Evolutionary conservation across 1,140 invertebrate species (phyloP), one percentile per base, ranked within the genome.

Genomic region (Drosophila sturtevanti): DNA sequence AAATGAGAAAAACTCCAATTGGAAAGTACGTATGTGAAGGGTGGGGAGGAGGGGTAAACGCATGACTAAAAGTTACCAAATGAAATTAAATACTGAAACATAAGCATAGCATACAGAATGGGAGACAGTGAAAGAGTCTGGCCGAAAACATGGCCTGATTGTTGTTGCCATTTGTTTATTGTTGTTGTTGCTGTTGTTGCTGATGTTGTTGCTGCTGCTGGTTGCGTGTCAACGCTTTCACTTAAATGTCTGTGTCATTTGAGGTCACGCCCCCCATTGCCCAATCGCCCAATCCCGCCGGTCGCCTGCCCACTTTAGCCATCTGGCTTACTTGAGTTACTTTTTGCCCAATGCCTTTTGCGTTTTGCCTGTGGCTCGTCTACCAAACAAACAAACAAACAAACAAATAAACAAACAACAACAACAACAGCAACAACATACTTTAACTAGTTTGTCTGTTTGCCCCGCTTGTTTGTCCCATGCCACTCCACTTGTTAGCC

Each of bases 171-270:
- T 60, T 65, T 66, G 48, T 34, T 69, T 56, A 37, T 73, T 74
- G 44, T 54, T 58, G 58, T 52, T 62, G 22, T 22, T 11, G 0
- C 64, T 63, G 55, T 75, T 76, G 55, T 58, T 61, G 55, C 71
- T 76, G 55, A 54, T 61, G 38, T 56, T 64, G 51, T 70, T 63
- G 55, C 75, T 76, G 55, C 54, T 61, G 63, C 51, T 63, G 41
- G 55, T 82, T 86, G 81, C 82, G 81, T 86, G 81, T 86, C 81
- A 86, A 87, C 82, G 82, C 81, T 85, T 81, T 78, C 81, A 81
- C 74, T 86, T 77, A 79, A 85, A 78, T 84, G 81, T 85, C 81
- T 84, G 77, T 71, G 81, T 81, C 69, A 74, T 80, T 86, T 85
- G 69, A 51, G 81, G 79, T 87, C 81, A 86, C 84, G 82, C 78